A percentile compares a stretch with the other conserved stretches of the same genome.
Evolutionary conservation across 2,113 vertebrate species (phyloP).

Genomic region (Phaetusa simplex): DNA sequence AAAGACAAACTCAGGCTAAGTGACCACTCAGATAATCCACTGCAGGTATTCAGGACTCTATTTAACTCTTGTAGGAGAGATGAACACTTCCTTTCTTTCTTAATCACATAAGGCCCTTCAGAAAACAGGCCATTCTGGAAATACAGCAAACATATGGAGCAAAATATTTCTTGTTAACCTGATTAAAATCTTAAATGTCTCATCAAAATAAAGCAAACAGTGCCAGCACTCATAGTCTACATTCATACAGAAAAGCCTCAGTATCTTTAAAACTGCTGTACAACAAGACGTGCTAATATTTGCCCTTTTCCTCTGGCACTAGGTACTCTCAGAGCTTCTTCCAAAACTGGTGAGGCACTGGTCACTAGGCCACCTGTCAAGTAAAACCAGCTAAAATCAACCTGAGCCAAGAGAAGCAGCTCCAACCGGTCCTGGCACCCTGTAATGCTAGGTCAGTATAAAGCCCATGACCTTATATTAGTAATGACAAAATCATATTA

Average conservation of each 20-base stretch:
- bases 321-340: background rate
- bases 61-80: background rate
- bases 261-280: background rate
- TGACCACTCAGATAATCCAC: background rate
- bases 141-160: background rate
- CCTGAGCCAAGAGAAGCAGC: background rate
- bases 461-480: background rate
- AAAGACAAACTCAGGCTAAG: background rate
- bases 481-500: background rate
- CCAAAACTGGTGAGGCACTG: background rate
- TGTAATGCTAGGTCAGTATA: background rate
- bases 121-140: background rate
- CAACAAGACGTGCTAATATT: background rate
- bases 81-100: background rate
- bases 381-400: background rate
- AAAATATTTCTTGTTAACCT: background rate
- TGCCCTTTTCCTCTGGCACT: background rate
- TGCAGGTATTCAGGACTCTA: background rate
- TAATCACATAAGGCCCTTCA: background rate
- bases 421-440: background rate
- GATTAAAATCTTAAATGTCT: background rate
- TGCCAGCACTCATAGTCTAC: background rate
- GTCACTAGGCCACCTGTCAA: background rate
- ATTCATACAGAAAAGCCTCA: background rate
- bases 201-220: background rate